Conservation (phyloP, 2,888 invertebrate genomes). For the Philereme transversata region DNA sequence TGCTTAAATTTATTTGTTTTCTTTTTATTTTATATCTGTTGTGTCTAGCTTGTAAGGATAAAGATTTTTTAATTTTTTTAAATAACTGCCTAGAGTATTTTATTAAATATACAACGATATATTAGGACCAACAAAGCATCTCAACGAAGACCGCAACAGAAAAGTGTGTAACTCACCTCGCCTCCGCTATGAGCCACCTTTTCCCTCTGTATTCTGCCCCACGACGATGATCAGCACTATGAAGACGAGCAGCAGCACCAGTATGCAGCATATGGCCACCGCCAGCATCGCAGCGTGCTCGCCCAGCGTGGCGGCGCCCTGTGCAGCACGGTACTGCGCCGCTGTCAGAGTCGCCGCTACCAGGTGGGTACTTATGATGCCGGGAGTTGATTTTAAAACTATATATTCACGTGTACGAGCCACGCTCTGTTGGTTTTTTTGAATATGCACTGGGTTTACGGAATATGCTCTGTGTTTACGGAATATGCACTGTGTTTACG, state of each 20-base stretch:
- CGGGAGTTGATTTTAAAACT: not conserved
- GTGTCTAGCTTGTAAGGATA: too few relatives aligned
- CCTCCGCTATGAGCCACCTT: constrained; percentile 81
- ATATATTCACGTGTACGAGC: not conserved
- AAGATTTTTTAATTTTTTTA: too few relatives aligned
- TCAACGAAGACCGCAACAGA: too few relatives aligned
- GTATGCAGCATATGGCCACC: constrained; percentile 92
- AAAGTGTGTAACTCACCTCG: constrained; percentile 54
- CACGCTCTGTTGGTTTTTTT: not conserved
- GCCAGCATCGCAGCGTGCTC: constrained; percentile 89
- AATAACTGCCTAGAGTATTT: too few relatives aligned
- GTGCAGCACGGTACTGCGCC: constrained; percentile 65
- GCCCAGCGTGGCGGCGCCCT: constrained; percentile 77
- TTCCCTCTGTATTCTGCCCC: constrained; percentile 89
- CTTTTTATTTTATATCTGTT: too few relatives aligned
- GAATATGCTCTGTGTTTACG: not conserved
- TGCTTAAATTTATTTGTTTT: too few relatives aligned
- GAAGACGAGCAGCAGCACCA: constrained; percentile 91
- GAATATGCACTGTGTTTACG: not conserved
- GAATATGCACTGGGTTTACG: not conserved
- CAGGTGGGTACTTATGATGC: constrained; percentile 62
- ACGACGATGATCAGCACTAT: constrained; percentile 92
- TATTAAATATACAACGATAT: too few relatives aligned
- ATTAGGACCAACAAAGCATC: too few relatives aligned
- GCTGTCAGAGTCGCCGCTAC: constrained; percentile 63